Percentiles rank a stretch among this genome's conserved stretches.
phyloP scores from a whole-genome alignment of 2,888 invertebrate species.

The Catocala nupta region DNA sequence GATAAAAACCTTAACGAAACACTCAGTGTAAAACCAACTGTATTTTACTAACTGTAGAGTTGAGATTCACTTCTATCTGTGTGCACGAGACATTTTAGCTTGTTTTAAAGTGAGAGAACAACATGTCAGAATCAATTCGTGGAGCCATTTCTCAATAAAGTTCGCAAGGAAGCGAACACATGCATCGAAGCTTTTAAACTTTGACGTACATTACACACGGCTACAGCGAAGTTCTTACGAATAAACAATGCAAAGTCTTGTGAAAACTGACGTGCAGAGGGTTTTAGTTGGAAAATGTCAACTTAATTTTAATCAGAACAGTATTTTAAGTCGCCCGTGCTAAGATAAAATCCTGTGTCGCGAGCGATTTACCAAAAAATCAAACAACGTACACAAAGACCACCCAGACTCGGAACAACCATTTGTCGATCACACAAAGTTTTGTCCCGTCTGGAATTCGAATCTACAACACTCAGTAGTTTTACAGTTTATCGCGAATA shows the following conservation, averaged over 20 bases:
- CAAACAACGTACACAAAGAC: too few species aligned
- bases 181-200: constrained; percentile 83
- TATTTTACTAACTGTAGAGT: constrained; percentile 24
- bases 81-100: constrained; percentile 58
- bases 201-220: constrained; percentile 67
- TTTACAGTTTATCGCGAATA: too few species aligned
- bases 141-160: constrained; percentile 85
- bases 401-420: too few species aligned
- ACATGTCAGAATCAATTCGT: constrained; percentile 83
- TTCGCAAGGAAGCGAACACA: constrained; percentile 66
- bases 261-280: constrained; percentile 18
- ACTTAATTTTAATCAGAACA: too few species aligned
- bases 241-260: constrained; percentile 39
- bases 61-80: constrained; percentile 19
- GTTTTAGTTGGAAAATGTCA: background rate
- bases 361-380: too few species aligned
- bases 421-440: too few species aligned
- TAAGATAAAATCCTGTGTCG: too few species aligned
- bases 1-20: constrained; percentile 43
- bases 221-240: constrained; percentile 47
- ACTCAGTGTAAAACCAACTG: constrained; percentile 41
- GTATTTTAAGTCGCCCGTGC: too few species aligned
- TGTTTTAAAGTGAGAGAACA: constrained; percentile 75
- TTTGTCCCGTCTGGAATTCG: too few species aligned
- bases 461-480: too few species aligned